Evolutionary conservation across 2,888 invertebrate species (phyloP), one percentile per base, ranked within the genome.

Genomic region (Epicampocera succincta): DNA sequence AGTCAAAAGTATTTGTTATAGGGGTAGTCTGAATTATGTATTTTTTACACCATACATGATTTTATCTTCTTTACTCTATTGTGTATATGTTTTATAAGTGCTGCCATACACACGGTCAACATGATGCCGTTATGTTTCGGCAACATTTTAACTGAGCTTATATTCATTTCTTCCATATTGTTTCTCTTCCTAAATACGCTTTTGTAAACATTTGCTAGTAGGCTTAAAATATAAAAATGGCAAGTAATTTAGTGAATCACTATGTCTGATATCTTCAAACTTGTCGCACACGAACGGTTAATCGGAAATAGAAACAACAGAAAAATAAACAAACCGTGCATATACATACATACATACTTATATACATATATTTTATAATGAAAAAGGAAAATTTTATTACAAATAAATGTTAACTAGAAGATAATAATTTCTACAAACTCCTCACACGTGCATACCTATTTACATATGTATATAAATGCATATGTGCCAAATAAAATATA

Each of bases 211-310:
- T 75, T 66, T 66, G 52, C 9, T 33, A 8, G 60, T 54, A 29
- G 58, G 38, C 61, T 72, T 78, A 61, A 80, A 72, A 76, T 75
- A 44, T 66, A 50, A 66, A 56, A 66, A 56, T 46, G 40, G 60
- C 44, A 76, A 72, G 58, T 58, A 71, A 52, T 71, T 52, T 17
- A 48, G 66, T 54, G 60, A 72, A 72, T 71, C 75, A 80, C 42
- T 75, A 50, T 58, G 54, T 72, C 66, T 61, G 42, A 66, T 61
- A 72, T 66, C 42, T 80, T 80, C 58, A 69, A 46, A 75, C 69
- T 63, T 73, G 33, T 42, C 44, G 65, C n/a, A 56, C 76, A 11
- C 29, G 21, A 3, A 2, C 56, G 54, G n/a, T 54, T 71, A 40
- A 44, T 2, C 60, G 65, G 19, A 44, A 71, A 9, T 46, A 15